Base-by-base conservation (phyloP, 2,113 vertebrate genomes). In the Coturnix japonica region DNA sequence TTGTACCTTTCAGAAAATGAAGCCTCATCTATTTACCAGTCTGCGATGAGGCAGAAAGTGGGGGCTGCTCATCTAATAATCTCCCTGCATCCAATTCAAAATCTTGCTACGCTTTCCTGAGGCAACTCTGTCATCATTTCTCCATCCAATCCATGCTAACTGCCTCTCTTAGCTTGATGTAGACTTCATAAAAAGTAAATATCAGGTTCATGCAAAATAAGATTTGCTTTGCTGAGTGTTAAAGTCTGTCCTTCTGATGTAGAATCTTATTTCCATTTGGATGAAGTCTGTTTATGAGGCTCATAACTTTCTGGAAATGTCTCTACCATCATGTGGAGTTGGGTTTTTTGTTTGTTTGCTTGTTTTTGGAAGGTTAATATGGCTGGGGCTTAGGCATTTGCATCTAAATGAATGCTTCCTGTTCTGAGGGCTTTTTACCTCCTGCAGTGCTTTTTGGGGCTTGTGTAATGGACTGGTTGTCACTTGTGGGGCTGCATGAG, bases 171-270 rank as follows among this genome's bases (percentile, higher is more conserved):
- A 75, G 44, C 47, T 90, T 1, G 1, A 20, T 92, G 81, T 67
- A 79, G 70, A 16, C 76, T 73, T 87, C 86, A 86, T 95, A 95
- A 86, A 95, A 90, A 87, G 47, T 76, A 72, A 90, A 69, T 90
- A 94, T 39, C 2, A 7, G 37, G 35, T 75, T 91, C 63, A 66
- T 91, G 74, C 66, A 93, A 94, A 95, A 81, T 72, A 81, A 79
- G 70, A 79, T 91, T 87, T 89, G 77, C 92, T 88, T 91, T 95
- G 57, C 77, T 83, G 70, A 88, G 71, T 2, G 1, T 81, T 91
- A 17, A 85, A 64, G 13, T 37, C 73, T 64, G 39, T 31, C 66
- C 66, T 93, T 88, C 53, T 63, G 60, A 84, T 81, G 74, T 63
- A 91, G 86, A 25, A 63, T 69, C 70, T 61, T 78, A 81, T 69